phyloP scores from a whole-genome alignment of 2,797 vertebrate genomes.

The Anisognathus igniventris region DNA sequence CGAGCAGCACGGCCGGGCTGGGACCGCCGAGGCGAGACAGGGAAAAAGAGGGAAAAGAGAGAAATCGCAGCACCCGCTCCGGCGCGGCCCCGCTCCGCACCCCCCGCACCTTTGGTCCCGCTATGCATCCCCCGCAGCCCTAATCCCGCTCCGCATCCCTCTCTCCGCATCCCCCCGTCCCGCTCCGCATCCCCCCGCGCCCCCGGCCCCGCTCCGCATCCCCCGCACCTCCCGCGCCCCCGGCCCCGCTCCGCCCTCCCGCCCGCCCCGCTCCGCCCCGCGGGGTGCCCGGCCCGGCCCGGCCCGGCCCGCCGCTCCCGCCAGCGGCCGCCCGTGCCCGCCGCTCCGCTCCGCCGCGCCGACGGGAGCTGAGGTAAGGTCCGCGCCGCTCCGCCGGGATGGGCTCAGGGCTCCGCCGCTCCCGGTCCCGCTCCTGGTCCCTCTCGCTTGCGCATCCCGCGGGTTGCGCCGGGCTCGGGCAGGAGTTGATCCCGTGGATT shows the following conservation, averaged over 20 bases:
- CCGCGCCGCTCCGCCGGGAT: neutral
- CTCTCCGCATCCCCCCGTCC: neutral
- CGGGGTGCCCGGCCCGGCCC: neutral
- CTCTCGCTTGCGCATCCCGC: neutral
- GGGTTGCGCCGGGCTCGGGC: neutral
- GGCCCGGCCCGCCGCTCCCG: neutral
- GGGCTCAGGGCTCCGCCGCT: neutral
- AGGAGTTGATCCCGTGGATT: neutral
- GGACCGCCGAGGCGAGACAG: neutral
- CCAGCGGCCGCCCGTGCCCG: neutral
- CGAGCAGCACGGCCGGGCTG: conserved; percentile 75
- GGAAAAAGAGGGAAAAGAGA: neutral
- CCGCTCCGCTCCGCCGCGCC: neutral
- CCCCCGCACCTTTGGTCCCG: neutral
- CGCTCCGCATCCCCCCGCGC: no score
- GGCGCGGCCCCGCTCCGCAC: neutral
- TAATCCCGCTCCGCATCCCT: neutral
- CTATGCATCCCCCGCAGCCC: neutral
- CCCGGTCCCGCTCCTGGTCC: neutral
- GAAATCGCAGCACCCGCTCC: neutral
- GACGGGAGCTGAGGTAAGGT: neutral
- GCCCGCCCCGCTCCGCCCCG: neutral
- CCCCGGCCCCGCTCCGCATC: neutral
- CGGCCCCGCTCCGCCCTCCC: no score
- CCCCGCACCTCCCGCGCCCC: neutral